phyloP scores from a whole-genome alignment of 2,888 invertebrate genomes.

The Thera britannica region DNA sequence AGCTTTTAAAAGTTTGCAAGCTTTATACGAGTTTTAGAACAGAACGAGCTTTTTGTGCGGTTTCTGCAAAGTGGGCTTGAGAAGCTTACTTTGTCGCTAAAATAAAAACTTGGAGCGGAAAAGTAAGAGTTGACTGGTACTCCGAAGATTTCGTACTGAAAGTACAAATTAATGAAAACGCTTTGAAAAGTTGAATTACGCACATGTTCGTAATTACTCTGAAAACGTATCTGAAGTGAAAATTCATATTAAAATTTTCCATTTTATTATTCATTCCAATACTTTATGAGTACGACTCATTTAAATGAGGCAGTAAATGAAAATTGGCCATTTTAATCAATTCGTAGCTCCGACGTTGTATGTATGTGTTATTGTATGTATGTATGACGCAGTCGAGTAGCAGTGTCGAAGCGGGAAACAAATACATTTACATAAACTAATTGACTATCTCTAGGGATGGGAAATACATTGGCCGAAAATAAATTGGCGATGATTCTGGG shows the following conservation, averaged over 20 bases:
- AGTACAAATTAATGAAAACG: no score
- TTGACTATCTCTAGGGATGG: conserved; percentile 19
- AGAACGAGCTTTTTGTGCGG: conserved; percentile 3
- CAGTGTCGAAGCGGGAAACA: neutral
- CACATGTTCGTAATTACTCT: neutral
- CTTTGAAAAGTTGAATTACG: neutral
- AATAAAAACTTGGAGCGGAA: neutral
- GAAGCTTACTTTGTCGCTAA: conserved; percentile 1
- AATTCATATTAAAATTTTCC: neutral
- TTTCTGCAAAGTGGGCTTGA: neutral
- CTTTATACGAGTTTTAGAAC: conserved; percentile 20
- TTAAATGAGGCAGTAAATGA: conserved; percentile 16
- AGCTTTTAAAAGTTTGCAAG: conserved; percentile 15
- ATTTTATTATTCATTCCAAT: conserved; percentile 6
- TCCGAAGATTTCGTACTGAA: neutral
- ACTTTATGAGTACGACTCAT: conserved; percentile 5
- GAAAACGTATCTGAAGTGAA: neutral
- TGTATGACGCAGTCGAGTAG: conserved; percentile 1
- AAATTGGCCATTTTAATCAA: conserved; percentile 19
- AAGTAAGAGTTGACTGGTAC: neutral
- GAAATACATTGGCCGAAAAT: conserved; percentile 2
- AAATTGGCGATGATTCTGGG: neutral
- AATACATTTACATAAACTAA: conserved; percentile 27
- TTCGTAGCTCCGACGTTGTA: conserved; percentile 8
- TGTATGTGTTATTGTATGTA: neutral